Evolutionary conservation across 2,888 invertebrate genomes (phyloP), one percentile per base, ranked within the genome.

Genomic region (Melinaea marsaeus): DNA sequence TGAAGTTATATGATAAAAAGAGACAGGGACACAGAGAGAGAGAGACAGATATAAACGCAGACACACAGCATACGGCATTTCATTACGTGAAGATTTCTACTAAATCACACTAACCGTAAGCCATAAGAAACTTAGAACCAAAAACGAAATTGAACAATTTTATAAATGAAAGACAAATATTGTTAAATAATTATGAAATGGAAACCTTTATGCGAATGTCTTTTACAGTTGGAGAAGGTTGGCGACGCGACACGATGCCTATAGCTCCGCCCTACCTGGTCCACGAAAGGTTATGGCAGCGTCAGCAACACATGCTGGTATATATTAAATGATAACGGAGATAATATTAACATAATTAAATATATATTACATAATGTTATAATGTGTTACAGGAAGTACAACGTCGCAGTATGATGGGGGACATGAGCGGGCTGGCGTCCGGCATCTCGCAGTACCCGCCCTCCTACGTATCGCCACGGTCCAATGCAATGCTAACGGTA

Each of bases 261-360:
- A 75, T 79, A 34, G 91, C 92, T 13, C 93, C 94, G 57, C 94
- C 95, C 55, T 94, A 95, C 84, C 92, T 95, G 5, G 92, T 95
- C 5, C 95, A 95, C 80, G 95, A 95, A 75, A 91, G 94, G 65
- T 84, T 95, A 54, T 95, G 95, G 95, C 92, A 94, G 68, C 91
- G 93, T 0, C 95, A 95, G 73, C 95, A 95, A 73, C 93, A 94
- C 63, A 92, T 92, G 81, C 89, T 92, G 79, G 91, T 88, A 74
- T 74, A 71, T 68, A 7, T 9, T 13, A 6, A 4, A 22, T 13
- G 3, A 9, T 9, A 34, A 34, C 9, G 22, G 34, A 11, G 2
- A 13, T 2, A 6, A 2, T 46, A 46, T 22, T 22, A 46, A 46
- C 9, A 46, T 46, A 46, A n/a, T n/a, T 37, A 7, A 37, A 6